Conservation (phyloP, 2,888 invertebrate genomes). For the Scaptomyza flava region DNA sequence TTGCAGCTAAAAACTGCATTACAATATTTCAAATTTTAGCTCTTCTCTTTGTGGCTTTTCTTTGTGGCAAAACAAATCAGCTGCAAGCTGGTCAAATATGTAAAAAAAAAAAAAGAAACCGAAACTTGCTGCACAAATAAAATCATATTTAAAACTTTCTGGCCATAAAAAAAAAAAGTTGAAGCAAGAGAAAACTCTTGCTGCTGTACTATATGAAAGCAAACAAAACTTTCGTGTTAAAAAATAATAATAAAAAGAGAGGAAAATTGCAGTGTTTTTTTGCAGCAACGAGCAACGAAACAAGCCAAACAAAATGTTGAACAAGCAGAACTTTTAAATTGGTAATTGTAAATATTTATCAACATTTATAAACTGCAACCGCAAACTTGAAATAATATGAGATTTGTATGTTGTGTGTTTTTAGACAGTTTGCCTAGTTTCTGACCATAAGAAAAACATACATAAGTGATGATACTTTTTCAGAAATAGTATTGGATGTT, state of each 20-base stretch:
- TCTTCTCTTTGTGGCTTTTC: conserved; percentile 41
- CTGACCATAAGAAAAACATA: neutral
- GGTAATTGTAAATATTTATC: conserved; percentile 77
- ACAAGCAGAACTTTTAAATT: conserved; percentile 69
- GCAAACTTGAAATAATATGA: conserved; percentile 21
- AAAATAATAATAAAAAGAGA: conserved; percentile 28
- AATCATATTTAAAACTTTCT: conserved; percentile 76
- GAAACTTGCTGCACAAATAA: conserved; percentile 68
- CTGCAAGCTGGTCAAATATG: conserved; percentile 63
- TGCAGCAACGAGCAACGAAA: conserved; percentile 30
- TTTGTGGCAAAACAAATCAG: conserved; percentile 51
- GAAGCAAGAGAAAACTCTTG: conserved; percentile 21
- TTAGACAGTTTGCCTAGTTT: conserved; percentile 13
- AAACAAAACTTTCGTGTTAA: conserved; percentile 66
- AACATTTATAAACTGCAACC: conserved; percentile 60
- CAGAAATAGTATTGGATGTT: neutral
- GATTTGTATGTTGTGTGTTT: conserved; percentile 2
- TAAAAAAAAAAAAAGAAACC: conserved; percentile 33
- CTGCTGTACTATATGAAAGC: conserved; percentile 42
- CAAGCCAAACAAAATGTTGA: conserved; percentile 47
- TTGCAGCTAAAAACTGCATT: conserved; percentile 35
- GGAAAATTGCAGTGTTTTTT: conserved; percentile 41
- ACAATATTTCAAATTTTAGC: conserved; percentile 51
- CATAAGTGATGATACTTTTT: conserved; percentile 3
- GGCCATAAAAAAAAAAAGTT: conserved; percentile 36